Evolutionary conservation across 2,113 vertebrate species (phyloP), one percentile per base, ranked within the genome.

Genomic region (Pelecanus crispus): DNA sequence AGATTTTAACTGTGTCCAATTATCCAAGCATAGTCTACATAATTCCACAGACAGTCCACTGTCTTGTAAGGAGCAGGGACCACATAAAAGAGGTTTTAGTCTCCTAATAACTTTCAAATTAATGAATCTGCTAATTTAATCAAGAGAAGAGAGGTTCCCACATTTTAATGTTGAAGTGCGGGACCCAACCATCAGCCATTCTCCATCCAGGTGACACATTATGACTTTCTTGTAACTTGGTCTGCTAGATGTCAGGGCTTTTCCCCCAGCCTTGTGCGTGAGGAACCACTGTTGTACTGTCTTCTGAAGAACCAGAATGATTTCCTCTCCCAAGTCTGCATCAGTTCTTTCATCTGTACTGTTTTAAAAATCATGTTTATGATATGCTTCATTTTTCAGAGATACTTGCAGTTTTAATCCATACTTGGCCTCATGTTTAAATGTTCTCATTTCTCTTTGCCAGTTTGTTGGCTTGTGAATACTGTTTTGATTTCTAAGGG

Each of bases 401-500:
- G 44, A 38, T 66, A 45, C 13, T 92, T 92, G 17, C 17, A 32
- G 6, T 73, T 90, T 83, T 73, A 86, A 86, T 88, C 55, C 29
- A 11, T 86, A 9, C 18, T 81, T 84, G 16, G 50, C 17, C 45
- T 88, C 55, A 3, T 66, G 10, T 84, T 95, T 84, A 58, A 81
- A 66, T 62, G 36, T 82, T 88, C 53, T 86, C 31, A 17, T 84
- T 90, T 86, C 21, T 86, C 71, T 66, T 73, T 73, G 58, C 58
- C 13, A 10, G 7, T 42, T 80, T 84, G 94, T 83, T 93, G 66
- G 47, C 38, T 38, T 73, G 26, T 59, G 72, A 70, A 36, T 81
- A 29, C 45, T 81, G 32, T 81, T 88, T 88, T 94, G 63, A 62
- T 94, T 92, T 94, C 58, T 62, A 66, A 80, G 67, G 40, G 6